Base-by-base conservation (phyloP, 2,888 invertebrate genomes). In the Andrena marginata region DNA sequence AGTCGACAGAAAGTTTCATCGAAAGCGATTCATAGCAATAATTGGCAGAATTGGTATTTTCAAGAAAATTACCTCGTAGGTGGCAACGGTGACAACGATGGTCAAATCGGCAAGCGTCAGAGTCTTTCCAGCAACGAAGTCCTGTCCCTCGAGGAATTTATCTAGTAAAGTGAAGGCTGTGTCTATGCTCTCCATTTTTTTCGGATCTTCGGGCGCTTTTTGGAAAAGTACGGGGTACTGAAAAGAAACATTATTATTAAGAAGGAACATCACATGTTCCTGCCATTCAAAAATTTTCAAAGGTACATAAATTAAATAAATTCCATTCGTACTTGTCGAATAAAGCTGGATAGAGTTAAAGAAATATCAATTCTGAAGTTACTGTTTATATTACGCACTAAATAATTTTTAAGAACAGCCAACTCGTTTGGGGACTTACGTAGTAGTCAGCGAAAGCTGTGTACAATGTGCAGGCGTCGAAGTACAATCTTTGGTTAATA, bases 71-170 rank as follows among this genome's bases (percentile, higher is more conserved):
- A 96, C 96, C 90, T 97, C 97, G 82, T 96, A 95, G 80, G 96
- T 97, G 65, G 97, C 96, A 10, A 97, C 95, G 6, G 96, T 95
- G 8, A 97, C 96, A 48, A 96, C 94, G 63, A 98, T 92, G 49
- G 96, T 94, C 59, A 97, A 95, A 94, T 98, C 98, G 7, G 98
- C 98, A 23, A 98, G 93, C 23, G 98, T 98, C 72, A 97, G 94
- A 77, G 95, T 95, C 77, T 96, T 95, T 2, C 97, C 98, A 20
- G 97, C 97, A 49, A 95, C 96, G 94, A 96, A 98, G 84, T 96
- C 95, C 89, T 96, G 95, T 0, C 96, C 96, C 62, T 96, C 96
- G 35, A 98, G 95, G 94, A 97, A 97, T n/a, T 94, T 95, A 89
- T 98, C 96, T 48, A 98, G 94, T 85, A 96, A 96, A 48, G 95